Evolutionary conservation across 2,888 invertebrate species (phyloP).

Genomic region (Panopea generosa): DNA sequence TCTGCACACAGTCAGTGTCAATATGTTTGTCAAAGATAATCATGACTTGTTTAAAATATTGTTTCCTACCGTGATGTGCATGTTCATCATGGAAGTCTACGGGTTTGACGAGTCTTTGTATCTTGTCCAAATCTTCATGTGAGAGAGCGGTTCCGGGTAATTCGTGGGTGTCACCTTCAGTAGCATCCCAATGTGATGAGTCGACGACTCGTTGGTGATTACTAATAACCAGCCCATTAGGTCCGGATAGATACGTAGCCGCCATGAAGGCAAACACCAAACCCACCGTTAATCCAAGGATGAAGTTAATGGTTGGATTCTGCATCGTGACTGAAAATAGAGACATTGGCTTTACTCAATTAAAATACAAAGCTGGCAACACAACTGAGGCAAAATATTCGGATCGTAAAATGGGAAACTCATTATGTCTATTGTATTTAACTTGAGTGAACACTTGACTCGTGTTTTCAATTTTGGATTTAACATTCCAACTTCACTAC

Average conservation of each 20-base stretch:
- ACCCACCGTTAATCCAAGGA: constrained; percentile 60
- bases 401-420: too few species aligned
- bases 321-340: constrained; percentile 44
- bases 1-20: too few species aligned
- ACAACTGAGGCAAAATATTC: too few species aligned
- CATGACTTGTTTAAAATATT: too few species aligned
- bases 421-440: too few species aligned
- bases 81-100: constrained; percentile 42
- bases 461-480: too few species aligned
- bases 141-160: constrained; percentile 21
- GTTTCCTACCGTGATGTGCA: constrained; percentile 55
- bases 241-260: constrained; percentile 31
- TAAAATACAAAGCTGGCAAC: too few species aligned
- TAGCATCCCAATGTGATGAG: too few species aligned
- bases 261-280: constrained; percentile 55
- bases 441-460: too few species aligned
- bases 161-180: not conserved
- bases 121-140: constrained; percentile 49
- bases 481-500: too few species aligned
- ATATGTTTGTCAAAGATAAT: too few species aligned
- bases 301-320: constrained; percentile 55
- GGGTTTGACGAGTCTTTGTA: constrained; percentile 41
- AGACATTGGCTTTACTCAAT: too few species aligned
- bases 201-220: not conserved
- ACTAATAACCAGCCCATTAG: not conserved